Base-by-base conservation (phyloP, 2,888 invertebrate genomes). In the Agonum fuliginosum region DNA sequence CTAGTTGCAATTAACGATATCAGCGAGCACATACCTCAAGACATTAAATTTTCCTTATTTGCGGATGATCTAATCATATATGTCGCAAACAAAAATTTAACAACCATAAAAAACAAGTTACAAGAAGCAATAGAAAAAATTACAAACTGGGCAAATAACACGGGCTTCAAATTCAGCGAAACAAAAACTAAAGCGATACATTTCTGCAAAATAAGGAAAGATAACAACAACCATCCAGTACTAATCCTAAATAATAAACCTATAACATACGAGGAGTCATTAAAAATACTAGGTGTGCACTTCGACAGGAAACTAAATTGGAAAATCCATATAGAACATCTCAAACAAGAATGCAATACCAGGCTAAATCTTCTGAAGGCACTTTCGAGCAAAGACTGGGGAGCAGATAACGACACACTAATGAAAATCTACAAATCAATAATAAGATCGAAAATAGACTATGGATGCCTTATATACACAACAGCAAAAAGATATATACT, bases 371-470 rank as follows among this genome's bases (percentile, higher is more conserved):
- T 76, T 19, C 22, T 69, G n/a, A 69, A 76, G 48, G 12, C 48
- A 24, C 19, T 76, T 19, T 30, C 69, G 24, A 51, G 48, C 17
- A 48, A 51, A 43, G 69, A 67, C 14, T 48, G 41, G 5, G 69
- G 58, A 34, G n/a, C n/a, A n/a, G n/a, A n/a, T n/a, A n/a, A n/a
- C n/a, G n/a, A n/a, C n/a, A n/a, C n/a, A n/a, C n/a, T n/a, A n/a
- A n/a, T n/a, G n/a, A n/a, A n/a, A n/a, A n/a, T n/a, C n/a, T n/a
- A n/a, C n/a, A n/a, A n/a, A n/a, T n/a, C n/a, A n/a, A 46, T 69
- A 46, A 74, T 37, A 17, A 34, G 37, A 74, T 37, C 74, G 2
- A 69, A 69, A 69, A 37, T 69, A 20, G 69, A 76, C 20, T 76
- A 76, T 51, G 69, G 48, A 1, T 19, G 10, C 10, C 22, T 27